phyloP scores from a whole-genome alignment of 1,140 invertebrate genomes.

The Pogonus chalceus region DNA sequence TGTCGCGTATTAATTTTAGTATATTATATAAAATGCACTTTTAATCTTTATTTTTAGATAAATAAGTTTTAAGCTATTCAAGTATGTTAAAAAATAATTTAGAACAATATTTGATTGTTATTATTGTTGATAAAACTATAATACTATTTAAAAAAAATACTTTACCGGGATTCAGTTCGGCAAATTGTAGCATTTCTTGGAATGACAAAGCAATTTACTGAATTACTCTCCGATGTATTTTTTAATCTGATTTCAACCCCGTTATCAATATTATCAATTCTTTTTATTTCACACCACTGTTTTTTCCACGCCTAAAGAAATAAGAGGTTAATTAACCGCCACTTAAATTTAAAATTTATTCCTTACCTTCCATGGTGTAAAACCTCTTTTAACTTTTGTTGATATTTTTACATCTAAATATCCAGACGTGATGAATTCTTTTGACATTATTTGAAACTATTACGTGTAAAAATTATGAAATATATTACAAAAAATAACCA shows the following conservation, averaged over 20 bases:
- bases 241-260: slow-evolving; percentile 28
- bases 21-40: too few species aligned
- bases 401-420: slow-evolving; percentile 33
- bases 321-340: background rate
- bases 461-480: background rate
- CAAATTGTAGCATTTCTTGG: slow-evolving; percentile 37
- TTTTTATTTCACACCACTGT: slow-evolving; percentile 31
- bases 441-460: background rate
- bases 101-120: too few species aligned
- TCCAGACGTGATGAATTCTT: slow-evolving; percentile 13
- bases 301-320: slow-evolving; percentile 26
- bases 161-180: slow-evolving; percentile 40
- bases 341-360: slow-evolving; percentile 7
- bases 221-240: slow-evolving; percentile 22
- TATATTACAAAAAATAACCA: background rate
- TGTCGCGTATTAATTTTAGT: too few species aligned
- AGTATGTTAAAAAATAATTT: too few species aligned
- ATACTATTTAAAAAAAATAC: slow-evolving; percentile 1
- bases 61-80: too few species aligned
- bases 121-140: background rate
- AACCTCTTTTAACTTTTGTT: slow-evolving; percentile 24
- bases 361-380: slow-evolving; percentile 30
- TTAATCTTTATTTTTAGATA: too few species aligned
- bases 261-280: slow-evolving; percentile 25
- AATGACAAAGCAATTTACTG: slow-evolving; percentile 27